Conservation (phyloP, 2,113 vertebrate genomes). For the Shinisaurus crocodilurus region DNA sequence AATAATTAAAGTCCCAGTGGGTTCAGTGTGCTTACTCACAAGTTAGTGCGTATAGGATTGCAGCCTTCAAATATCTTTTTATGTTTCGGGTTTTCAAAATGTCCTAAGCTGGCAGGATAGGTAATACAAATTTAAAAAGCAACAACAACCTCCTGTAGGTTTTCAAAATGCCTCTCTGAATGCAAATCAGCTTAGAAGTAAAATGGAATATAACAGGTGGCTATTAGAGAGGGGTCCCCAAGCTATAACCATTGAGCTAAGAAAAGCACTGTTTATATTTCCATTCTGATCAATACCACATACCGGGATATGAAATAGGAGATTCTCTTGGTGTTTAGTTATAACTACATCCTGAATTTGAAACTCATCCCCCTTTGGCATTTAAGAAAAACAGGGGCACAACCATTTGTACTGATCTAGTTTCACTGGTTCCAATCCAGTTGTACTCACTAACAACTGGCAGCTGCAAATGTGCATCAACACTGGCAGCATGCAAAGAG, state of each 20-base stretch:
- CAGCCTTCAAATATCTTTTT: not conserved
- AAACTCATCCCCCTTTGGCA: not conserved
- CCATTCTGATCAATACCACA: slow-evolving; percentile 9
- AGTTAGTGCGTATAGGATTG: not conserved
- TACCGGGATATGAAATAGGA: not conserved
- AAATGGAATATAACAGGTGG: not conserved
- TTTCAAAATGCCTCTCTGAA: not conserved
- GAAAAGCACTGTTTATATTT: not conserved
- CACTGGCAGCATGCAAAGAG: not conserved
- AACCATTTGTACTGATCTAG: not conserved
- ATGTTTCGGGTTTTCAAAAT: not conserved
- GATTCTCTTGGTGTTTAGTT: not conserved
- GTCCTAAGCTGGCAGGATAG: not conserved
- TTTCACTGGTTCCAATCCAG: not conserved
- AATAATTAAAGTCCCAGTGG: not conserved
- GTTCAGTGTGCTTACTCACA: not conserved
- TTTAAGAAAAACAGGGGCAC: not conserved
- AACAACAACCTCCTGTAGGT: not conserved
- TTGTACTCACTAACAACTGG: not conserved
- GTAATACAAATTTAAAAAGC: too few relatives aligned
- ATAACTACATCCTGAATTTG: not conserved
- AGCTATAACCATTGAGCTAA: not conserved
- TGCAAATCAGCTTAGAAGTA: not conserved
- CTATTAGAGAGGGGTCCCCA: not conserved
- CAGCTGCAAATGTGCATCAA: not conserved